Conservation (phyloP, 2,888 invertebrate genomes). For the Chymomyza amoena region DNA sequence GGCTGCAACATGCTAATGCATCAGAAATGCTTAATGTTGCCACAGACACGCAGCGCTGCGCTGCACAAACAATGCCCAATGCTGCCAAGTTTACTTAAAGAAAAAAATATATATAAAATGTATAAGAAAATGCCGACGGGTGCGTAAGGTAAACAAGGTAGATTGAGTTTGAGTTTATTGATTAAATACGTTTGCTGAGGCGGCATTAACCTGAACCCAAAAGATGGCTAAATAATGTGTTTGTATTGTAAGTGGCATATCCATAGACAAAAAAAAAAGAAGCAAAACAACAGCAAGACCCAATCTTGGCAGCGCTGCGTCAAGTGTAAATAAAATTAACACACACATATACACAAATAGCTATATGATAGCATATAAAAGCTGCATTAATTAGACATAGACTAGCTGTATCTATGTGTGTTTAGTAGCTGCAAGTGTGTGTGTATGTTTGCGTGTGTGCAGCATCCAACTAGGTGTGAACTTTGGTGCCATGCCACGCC, state of each 20-base stretch:
- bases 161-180: constrained; percentile 36
- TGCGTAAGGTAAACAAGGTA: constrained; percentile 71
- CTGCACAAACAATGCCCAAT: constrained; percentile 5
- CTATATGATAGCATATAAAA: constrained; percentile 29
- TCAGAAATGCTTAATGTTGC: constrained; percentile 29
- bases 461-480: constrained; percentile 57
- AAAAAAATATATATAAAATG: constrained; percentile 3
- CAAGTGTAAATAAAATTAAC: constrained; percentile 52
- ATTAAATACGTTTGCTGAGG: constrained; percentile 41
- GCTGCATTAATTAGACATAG: constrained; percentile 63
- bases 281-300: constrained; percentile 19
- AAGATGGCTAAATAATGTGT: constrained; percentile 75
- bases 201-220: constrained; percentile 53
- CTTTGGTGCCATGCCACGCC: constrained; percentile 53
- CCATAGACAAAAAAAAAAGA: constrained; percentile 10
- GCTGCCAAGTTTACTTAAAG: constrained; percentile 1
- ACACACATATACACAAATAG: not conserved
- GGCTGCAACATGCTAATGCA: constrained; percentile 65
- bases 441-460: constrained; percentile 10
- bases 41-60: constrained; percentile 1
- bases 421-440: not conserved
- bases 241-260: constrained; percentile 64
- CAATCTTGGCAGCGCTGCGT: constrained; percentile 3
- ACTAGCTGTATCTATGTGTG: not conserved
- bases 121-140: constrained; percentile 69